Evolutionary conservation across 2,888 invertebrate species (phyloP).

Genomic region (Pseudococcus longispinus): DNA sequence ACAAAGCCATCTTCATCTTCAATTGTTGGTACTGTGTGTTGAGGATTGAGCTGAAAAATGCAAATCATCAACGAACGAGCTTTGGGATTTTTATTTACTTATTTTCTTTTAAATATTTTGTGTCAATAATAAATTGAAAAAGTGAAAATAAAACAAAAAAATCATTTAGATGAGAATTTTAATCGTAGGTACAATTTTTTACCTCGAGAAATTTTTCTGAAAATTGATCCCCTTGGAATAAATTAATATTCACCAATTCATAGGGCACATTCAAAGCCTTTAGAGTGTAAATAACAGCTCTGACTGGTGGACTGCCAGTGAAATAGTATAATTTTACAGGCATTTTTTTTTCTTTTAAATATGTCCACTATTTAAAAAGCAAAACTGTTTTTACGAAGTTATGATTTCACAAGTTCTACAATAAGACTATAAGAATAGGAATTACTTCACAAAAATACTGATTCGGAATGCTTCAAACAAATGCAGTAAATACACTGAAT

Average conservation of each 20-base stretch:
- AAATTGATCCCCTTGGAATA: not conserved
- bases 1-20: not conserved
- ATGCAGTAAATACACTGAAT: too few relatives aligned
- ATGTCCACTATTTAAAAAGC: too few relatives aligned
- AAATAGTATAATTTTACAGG: conserved; percentile 32
- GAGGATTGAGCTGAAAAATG: not conserved
- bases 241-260: conserved; percentile 2
- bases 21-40: not conserved
- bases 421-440: too few relatives aligned
- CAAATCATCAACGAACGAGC: too few relatives aligned
- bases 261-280: conserved; percentile 19
- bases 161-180: not conserved
- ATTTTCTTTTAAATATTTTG: not conserved
- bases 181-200: not conserved
- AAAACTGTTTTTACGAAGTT: too few relatives aligned
- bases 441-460: too few relatives aligned
- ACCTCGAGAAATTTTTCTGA: conserved; percentile 11
- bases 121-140: not conserved
- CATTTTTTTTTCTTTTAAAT: conserved; percentile 12
- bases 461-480: too few relatives aligned
- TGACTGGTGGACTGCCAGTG: not conserved
- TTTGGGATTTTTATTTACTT: not conserved
- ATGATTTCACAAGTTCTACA: too few relatives aligned
- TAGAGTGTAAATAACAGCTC: conserved; percentile 14
- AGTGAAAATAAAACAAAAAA: not conserved